Evolutionary conservation across 2,888 invertebrate species (phyloP).

Genomic region (Eristalinus aeneus): DNA sequence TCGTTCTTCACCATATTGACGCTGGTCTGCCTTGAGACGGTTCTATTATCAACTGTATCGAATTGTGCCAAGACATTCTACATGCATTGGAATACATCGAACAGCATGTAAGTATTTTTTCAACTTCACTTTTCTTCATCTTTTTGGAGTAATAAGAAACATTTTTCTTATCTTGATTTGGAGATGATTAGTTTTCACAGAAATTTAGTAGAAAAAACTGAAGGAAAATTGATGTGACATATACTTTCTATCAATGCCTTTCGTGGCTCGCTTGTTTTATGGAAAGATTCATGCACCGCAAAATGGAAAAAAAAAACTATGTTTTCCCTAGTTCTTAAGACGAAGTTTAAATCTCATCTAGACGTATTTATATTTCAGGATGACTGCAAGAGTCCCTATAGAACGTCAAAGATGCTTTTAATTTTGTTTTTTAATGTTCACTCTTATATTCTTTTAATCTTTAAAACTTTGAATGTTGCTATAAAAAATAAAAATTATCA

Average conservation of each 20-base stretch:
- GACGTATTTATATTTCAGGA: slow-evolving; percentile 27
- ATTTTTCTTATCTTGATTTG: no score
- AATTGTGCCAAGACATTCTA: slow-evolving; percentile 92
- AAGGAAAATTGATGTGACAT: no score
- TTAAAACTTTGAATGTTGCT: not conserved
- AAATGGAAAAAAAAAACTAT: no score
- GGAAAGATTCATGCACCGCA: not conserved
- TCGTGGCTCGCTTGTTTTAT: not conserved
- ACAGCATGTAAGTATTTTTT: slow-evolving; percentile 87
- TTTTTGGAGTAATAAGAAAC: no score
- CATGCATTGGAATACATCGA: slow-evolving; percentile 95
- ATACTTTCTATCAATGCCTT: no score
- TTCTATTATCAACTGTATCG: slow-evolving; percentile 82
- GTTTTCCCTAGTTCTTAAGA: not conserved
- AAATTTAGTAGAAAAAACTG: no score
- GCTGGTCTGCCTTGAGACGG: slow-evolving; percentile 83
- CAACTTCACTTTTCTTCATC: no score
- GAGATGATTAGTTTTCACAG: not conserved
- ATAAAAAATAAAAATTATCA: no score
- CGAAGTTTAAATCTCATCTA: slow-evolving; percentile 15
- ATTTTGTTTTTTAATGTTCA: not conserved
- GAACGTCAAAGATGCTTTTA: slow-evolving; percentile 45
- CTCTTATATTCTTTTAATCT: not conserved
- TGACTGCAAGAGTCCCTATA: slow-evolving; percentile 8
- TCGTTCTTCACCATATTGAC: slow-evolving; percentile 83